Evolutionary conservation across 2,113 vertebrate genomes (phyloP).

Genomic region (Enhydra lutris): DNA sequence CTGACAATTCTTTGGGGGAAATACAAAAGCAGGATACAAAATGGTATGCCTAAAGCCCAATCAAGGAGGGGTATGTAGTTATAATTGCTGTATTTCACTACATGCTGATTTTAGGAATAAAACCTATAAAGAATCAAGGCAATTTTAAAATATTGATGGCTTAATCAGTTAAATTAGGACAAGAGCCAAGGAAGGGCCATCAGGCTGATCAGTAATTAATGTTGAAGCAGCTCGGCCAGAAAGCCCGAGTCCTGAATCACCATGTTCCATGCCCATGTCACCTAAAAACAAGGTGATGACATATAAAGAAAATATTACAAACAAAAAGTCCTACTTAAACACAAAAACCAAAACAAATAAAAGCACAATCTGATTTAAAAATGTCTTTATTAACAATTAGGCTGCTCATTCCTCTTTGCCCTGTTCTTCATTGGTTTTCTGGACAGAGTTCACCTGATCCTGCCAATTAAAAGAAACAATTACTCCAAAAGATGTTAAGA

Average conservation of each 20-base stretch:
- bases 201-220: neutral
- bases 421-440: constrained; percentile 56
- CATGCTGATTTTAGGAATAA: neutral
- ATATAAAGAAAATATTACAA: neutral
- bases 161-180: neutral
- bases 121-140: neutral
- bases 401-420: constrained; percentile 30
- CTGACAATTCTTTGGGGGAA: neutral
- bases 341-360: neutral
- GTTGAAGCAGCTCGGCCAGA: neutral
- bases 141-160: neutral
- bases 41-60: neutral
- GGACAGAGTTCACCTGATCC: constrained; percentile 54
- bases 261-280: neutral
- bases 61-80: neutral
- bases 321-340: neutral
- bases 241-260: neutral
- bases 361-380: constrained; percentile 17
- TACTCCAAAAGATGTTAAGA: constrained; percentile 27
- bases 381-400: constrained; percentile 66
- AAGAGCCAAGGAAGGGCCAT: neutral
- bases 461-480: constrained; percentile 66
- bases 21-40: neutral
- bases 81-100: neutral
- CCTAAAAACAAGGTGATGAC: neutral